Evolutionary conservation across 2,888 invertebrate species (phyloP).

Genomic region (Acanthacorydalis orientalis): DNA sequence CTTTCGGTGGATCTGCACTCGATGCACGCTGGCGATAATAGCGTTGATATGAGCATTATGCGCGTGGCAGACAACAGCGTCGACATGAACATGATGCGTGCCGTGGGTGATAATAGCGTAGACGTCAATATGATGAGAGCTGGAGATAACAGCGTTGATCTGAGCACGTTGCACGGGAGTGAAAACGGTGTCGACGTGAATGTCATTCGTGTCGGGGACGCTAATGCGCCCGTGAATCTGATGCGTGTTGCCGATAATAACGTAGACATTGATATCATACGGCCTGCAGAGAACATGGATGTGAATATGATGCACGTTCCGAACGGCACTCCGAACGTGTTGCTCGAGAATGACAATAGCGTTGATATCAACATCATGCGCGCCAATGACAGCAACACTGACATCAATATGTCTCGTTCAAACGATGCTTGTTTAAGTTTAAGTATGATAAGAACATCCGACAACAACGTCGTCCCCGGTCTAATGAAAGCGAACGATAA

Average conservation of each 20-base stretch:
- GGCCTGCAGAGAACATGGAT: conserved; percentile 5
- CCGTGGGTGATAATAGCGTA: conserved; percentile 4
- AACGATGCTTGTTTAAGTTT: too few relatives aligned
- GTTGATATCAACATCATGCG: conserved; percentile 18
- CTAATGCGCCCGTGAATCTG: background rate
- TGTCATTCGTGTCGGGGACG: background rate
- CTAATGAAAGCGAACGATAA: background rate
- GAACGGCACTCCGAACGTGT: conserved; percentile 8
- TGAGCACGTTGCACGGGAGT: background rate
- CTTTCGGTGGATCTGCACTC: conserved; percentile 7
- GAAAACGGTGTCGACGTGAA: background rate
- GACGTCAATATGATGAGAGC: background rate
- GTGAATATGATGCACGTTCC: too few relatives aligned
- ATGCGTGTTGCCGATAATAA: background rate
- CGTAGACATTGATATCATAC: background rate
- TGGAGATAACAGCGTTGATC: conserved; percentile 10
- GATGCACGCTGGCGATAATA: conserved; percentile 11
- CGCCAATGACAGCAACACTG: too few relatives aligned
- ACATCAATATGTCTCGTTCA: too few relatives aligned
- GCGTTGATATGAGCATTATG: conserved; percentile 19
- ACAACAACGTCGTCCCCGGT: background rate
- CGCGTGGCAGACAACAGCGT: conserved; percentile 24
- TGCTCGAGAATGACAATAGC: conserved; percentile 19
- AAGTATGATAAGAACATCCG: background rate
- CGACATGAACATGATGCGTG: conserved; percentile 6